Percentiles rank a stretch among this genome's conserved stretches.
phyloP scores from a whole-genome alignment of 1,140 invertebrate genomes.

The Reticulitermes speratus region DNA sequence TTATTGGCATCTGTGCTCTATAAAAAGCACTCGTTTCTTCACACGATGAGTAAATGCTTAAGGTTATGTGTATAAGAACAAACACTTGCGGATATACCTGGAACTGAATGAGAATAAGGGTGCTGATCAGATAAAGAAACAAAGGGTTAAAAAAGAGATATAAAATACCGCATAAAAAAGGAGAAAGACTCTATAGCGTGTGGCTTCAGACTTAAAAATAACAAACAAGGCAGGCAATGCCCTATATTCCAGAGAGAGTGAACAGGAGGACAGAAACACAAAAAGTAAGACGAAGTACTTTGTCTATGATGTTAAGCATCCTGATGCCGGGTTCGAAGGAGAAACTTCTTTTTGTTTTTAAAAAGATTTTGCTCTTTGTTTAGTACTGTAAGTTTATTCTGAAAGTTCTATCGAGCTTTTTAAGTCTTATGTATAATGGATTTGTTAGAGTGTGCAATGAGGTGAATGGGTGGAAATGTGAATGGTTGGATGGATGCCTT shows the following conservation, averaged over 20 bases:
- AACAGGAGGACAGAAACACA: neutral
- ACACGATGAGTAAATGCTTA: too few relatives aligned
- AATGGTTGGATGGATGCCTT: neutral
- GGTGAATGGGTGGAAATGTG: neutral
- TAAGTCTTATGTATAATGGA: constrained; percentile 3
- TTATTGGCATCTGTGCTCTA: too few relatives aligned
- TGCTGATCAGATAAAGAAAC: neutral
- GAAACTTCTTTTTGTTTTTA: neutral
- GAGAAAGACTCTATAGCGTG: neutral
- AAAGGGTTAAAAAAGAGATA: neutral
- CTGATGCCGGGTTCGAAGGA: neutral
- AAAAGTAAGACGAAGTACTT: neutral
- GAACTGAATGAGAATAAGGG: neutral
- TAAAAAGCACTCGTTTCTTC: too few relatives aligned
- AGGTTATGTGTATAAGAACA: neutral
- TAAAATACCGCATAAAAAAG: neutral
- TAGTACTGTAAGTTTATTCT: neutral
- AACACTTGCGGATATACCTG: neutral
- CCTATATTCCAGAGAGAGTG: neutral
- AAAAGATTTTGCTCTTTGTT: neutral
- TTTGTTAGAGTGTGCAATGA: constrained; percentile 7
- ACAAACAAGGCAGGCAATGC: neutral
- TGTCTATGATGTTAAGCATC: neutral
- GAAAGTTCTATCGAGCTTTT: neutral
- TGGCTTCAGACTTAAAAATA: neutral